phyloP scores from a whole-genome alignment of 2,888 invertebrate genomes.

The Phoenoteleia sp. region DNA sequence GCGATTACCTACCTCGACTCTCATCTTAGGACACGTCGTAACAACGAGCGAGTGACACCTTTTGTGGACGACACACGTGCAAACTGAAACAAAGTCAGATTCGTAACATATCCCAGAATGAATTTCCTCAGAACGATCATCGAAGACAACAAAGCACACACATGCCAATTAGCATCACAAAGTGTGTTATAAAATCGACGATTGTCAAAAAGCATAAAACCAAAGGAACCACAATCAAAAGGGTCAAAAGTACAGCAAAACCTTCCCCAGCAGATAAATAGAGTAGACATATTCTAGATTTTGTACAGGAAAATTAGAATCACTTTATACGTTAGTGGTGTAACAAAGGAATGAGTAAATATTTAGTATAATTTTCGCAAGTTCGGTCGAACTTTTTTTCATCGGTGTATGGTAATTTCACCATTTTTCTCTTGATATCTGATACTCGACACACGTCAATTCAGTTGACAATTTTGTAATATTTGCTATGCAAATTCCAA shows the following conservation, averaged over 20 bases:
- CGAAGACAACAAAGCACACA: slow-evolving; percentile 47
- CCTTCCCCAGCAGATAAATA: slow-evolving; percentile 4
- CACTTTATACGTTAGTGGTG: too few relatives aligned
- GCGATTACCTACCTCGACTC: slow-evolving; percentile 90
- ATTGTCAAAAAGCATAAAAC: slow-evolving; percentile 42
- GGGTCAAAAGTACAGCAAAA: not conserved
- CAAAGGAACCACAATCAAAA: slow-evolving; percentile 21
- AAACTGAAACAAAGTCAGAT: slow-evolving; percentile 90
- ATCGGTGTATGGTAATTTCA: too few relatives aligned
- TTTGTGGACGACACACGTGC: slow-evolving; percentile 99
- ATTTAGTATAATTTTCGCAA: too few relatives aligned
- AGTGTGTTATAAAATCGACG: slow-evolving; percentile 34
- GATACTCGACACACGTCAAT: too few relatives aligned
- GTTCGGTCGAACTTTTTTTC: too few relatives aligned
- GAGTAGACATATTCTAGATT: too few relatives aligned
- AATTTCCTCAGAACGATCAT: slow-evolving; percentile 21
- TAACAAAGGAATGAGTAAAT: too few relatives aligned
- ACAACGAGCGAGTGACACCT: slow-evolving; percentile 98
- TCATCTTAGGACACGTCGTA: slow-evolving; percentile 99
- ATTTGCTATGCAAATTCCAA: too few relatives aligned
- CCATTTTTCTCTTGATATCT: too few relatives aligned
- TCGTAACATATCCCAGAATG: slow-evolving; percentile 2
- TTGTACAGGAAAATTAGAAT: too few relatives aligned
- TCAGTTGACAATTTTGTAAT: too few relatives aligned
- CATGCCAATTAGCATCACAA: slow-evolving; percentile 61